Percentiles rank a stretch among this genome's conserved stretches.
These are phyloP conservation scores for Bambusicola thoracicus DNA, from an alignment of 2,113 vertebrate species.

Conservation along the genomic window DNA sequence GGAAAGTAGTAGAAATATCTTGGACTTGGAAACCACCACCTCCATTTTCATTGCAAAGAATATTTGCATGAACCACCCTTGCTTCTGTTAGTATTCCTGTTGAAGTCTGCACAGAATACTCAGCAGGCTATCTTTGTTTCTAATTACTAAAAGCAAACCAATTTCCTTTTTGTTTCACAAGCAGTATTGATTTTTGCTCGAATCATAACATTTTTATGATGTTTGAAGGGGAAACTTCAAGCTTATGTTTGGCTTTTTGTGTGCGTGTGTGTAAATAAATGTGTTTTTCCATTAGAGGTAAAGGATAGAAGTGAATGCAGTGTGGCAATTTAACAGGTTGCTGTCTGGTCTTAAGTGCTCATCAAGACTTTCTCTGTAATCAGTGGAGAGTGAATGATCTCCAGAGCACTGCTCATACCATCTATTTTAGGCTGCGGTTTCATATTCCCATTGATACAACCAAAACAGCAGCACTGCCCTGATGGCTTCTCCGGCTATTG, in stretches of 20 bases:
- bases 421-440: constrained; percentile 49
- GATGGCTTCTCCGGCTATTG: neutral
- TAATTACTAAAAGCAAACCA: neutral
- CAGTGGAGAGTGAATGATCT: constrained; percentile 11
- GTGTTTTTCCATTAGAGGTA: neutral
- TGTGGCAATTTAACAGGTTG: constrained; percentile 30
- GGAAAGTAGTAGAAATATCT: neutral
- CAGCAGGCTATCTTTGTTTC: neutral
- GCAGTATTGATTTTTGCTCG: neutral
- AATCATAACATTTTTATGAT: neutral
- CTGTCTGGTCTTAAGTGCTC: constrained; percentile 41
- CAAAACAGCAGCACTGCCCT: constrained; percentile 19
- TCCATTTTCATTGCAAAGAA: neutral
- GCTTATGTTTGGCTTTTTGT: neutral
- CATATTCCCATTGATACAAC: constrained; percentile 58
- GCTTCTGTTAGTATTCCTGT: neutral
- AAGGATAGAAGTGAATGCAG: neutral
- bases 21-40: neutral
- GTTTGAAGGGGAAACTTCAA: neutral
- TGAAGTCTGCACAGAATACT: neutral
- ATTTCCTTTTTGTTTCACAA: neutral
- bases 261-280: neutral
- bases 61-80: neutral
- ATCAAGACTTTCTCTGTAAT: constrained; percentile 36
- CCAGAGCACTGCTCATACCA: neutral